Percentiles rank a stretch among this genome's conserved stretches.
phyloP scores from a whole-genome alignment of 92 coral and sea anemone species.

The Anthopleura xanthogrammica region DNA sequence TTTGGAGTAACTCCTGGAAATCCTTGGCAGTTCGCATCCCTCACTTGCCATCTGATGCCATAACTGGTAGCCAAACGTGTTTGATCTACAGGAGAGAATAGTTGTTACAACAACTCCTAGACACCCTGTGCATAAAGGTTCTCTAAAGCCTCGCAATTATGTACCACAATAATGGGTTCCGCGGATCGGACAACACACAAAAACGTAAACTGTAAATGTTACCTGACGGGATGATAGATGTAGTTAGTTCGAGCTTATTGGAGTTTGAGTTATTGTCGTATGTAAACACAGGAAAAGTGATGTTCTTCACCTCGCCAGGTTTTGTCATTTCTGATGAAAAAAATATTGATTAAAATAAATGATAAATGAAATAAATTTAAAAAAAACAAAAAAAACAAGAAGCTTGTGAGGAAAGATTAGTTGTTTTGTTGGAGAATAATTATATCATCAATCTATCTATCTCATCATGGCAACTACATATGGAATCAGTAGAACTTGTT shows the following conservation, averaged over 20 bases:
- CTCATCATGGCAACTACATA: too few species aligned
- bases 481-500: too few species aligned
- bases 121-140: neutral
- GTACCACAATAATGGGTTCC: too few species aligned
- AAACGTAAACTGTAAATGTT: neutral
- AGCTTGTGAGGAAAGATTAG: too few species aligned
- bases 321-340: conserved; percentile 13
- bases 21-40: neutral
- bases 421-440: too few species aligned
- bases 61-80: neutral
- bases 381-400: too few species aligned
- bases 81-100: neutral
- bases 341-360: neutral
- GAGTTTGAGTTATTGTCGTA: neutral
- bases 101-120: neutral
- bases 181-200: too few species aligned
- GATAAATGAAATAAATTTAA: too few species aligned
- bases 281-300: conserved; percentile 7
- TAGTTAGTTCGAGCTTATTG: neutral
- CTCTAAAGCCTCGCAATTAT: too few species aligned
- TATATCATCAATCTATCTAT: too few species aligned
- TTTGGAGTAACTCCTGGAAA: neutral
- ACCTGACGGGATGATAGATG: conserved; percentile 6
- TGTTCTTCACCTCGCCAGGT: neutral
- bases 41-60: neutral